Conservation (phyloP, 2,113 vertebrate genomes). For the Pungitius pungitius region DNA sequence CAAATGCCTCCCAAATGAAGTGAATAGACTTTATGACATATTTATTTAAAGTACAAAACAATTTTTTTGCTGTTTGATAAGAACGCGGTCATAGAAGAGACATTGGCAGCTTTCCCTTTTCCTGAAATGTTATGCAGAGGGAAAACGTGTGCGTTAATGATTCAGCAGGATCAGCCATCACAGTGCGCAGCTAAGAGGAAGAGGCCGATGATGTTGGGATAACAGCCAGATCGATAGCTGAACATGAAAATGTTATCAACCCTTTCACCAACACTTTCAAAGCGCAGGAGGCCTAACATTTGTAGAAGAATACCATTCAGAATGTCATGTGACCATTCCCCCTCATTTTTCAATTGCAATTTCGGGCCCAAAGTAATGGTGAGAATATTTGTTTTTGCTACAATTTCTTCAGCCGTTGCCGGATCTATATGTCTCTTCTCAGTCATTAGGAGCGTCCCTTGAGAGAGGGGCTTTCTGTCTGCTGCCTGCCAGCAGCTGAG, state of each 20-base stretch:
- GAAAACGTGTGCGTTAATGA: constrained; percentile 11
- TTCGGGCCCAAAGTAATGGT: not conserved
- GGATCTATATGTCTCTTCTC: constrained; percentile 20
- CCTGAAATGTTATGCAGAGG: constrained; percentile 1
- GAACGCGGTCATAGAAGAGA: not conserved
- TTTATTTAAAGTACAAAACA: not conserved
- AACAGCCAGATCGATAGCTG: constrained; percentile 31
- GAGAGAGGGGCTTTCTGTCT: constrained; percentile 47
- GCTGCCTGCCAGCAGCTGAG: constrained; percentile 66
- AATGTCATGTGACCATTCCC: not conserved
- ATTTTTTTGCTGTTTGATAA: not conserved
- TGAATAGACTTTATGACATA: not conserved
- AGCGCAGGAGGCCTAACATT: not conserved
- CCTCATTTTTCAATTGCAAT: not conserved
- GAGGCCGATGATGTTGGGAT: constrained; percentile 2
- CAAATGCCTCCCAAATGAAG: not conserved
- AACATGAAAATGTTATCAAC: not conserved
- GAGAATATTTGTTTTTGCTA: not conserved
- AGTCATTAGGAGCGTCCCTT: constrained; percentile 69
- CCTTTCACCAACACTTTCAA: not conserved
- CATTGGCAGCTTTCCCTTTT: not conserved
- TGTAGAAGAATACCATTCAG: not conserved
- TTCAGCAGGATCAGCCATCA: constrained; percentile 29
- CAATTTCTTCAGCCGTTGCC: not conserved
- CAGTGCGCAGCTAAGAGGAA: constrained; percentile 12